Evolutionary conservation across 1,140 invertebrate genomes (phyloP).

Genomic region (Rhynchophorus ferrugineus): DNA sequence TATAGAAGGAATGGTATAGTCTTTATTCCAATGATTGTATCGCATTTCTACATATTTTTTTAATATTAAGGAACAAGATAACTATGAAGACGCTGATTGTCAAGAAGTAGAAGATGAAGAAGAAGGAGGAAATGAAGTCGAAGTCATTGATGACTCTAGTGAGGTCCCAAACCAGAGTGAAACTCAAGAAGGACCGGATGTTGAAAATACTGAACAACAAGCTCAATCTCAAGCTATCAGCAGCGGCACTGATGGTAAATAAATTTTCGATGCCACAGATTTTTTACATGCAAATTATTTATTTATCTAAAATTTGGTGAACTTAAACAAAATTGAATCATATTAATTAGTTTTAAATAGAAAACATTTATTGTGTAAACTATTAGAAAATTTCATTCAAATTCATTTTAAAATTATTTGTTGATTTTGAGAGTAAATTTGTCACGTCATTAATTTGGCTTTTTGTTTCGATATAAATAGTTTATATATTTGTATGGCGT

Average conservation of each 20-base stretch:
- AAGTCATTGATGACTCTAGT: conserved; percentile 56
- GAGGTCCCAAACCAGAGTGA: conserved; percentile 52
- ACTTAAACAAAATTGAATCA: too few relatives aligned
- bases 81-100: conserved; percentile 39
- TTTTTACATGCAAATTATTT: conserved; percentile 6
- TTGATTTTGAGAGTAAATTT: too few relatives aligned
- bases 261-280: not conserved
- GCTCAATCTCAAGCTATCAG: conserved; percentile 50
- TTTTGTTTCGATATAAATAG: too few relatives aligned
- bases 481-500: too few relatives aligned
- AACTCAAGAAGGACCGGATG: conserved; percentile 23
- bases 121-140: conserved; percentile 58
- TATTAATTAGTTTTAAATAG: too few relatives aligned
- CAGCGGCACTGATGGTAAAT: conserved; percentile 44
- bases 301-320: conserved; percentile 8
- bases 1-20: conserved; percentile 34
- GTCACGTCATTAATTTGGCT: too few relatives aligned
- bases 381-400: too few relatives aligned
- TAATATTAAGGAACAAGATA: conserved; percentile 38
- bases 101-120: conserved; percentile 44
- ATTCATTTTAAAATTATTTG: too few relatives aligned
- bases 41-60: too few relatives aligned
- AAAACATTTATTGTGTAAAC: too few relatives aligned
- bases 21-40: too few relatives aligned
- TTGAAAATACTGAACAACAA: conserved; percentile 34